These are phyloP conservation scores for Saturnia japonica DNA, from an alignment of 2,888 invertebrate species.

Conservation along the genomic window DNA sequence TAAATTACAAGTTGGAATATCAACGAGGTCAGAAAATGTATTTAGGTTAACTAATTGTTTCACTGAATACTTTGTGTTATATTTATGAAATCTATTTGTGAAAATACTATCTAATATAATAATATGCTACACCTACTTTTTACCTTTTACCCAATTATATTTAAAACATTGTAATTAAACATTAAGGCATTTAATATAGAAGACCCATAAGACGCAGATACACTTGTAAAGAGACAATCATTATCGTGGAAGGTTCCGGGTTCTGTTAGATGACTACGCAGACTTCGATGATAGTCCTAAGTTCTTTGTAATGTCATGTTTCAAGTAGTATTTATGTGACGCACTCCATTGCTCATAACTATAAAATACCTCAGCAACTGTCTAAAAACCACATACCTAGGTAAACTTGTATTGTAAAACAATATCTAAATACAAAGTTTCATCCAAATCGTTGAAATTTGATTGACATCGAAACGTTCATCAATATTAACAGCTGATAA, in stretches of 20 bases:
- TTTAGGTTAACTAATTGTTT: conserved; percentile 4
- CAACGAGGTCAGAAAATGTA: conserved; percentile 1
- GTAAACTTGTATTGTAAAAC: no score
- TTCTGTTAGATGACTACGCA: not conserved
- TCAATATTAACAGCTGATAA: not conserved
- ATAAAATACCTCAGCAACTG: no score
- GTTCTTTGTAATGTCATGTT: not conserved
- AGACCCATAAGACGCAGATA: no score
- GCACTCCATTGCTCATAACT: not conserved
- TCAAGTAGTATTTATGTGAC: not conserved
- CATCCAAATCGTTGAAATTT: not conserved
- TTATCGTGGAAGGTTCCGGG: not conserved
- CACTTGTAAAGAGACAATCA: no score
- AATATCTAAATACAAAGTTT: not conserved
- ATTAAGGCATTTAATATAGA: no score
- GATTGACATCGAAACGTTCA: not conserved
- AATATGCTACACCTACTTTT: no score
- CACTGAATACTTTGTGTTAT: not conserved
- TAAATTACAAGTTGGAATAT: conserved; percentile 2
- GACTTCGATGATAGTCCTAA: not conserved
- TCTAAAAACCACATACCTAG: no score
- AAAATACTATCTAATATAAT: not conserved
- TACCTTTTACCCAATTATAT: no score
- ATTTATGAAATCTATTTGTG: not conserved
- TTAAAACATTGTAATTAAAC: no score